Evolutionary conservation across 2,113 vertebrate genomes (phyloP).

Genomic region (Hydrochoerus hydrochaeris): DNA sequence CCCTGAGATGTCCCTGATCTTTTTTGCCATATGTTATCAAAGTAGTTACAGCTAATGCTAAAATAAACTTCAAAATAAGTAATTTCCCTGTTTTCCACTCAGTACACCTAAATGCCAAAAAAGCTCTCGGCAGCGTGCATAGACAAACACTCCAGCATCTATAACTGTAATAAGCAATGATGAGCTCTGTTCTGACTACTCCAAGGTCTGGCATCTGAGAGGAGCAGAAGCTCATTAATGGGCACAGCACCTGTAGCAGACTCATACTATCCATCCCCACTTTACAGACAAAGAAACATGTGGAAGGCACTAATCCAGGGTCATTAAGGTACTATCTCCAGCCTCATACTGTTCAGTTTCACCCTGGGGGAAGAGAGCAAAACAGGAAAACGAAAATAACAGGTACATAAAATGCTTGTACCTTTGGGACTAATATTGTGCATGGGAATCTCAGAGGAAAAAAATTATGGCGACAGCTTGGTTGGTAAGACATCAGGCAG

Average conservation of each 20-base stretch:
- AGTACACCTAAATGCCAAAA: neutral
- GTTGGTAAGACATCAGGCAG: neutral
- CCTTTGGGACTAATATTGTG: neutral
- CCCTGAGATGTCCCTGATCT: neutral
- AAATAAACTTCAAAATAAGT: neutral
- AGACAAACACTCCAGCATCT: neutral
- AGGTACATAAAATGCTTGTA: neutral
- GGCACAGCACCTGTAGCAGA: no score
- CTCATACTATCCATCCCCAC: neutral
- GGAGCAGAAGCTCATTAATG: neutral
- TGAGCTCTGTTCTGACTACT: no score
- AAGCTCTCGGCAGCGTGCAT: neutral
- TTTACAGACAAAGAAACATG: neutral
- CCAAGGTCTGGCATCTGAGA: no score
- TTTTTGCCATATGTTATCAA: conserved; percentile 14
- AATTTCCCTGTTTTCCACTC: neutral
- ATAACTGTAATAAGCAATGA: no score
- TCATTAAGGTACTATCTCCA: neutral
- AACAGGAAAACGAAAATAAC: neutral
- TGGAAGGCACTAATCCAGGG: neutral
- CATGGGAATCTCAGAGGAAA: neutral
- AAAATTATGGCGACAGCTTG: neutral
- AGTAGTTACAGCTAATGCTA: neutral
- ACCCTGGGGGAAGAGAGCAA: neutral
- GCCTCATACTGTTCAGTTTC: neutral